Evolutionary conservation across 2,797 vertebrate genomes (phyloP), one percentile per base, ranked within the genome.

Genomic region (Delichon dasypus): DNA sequence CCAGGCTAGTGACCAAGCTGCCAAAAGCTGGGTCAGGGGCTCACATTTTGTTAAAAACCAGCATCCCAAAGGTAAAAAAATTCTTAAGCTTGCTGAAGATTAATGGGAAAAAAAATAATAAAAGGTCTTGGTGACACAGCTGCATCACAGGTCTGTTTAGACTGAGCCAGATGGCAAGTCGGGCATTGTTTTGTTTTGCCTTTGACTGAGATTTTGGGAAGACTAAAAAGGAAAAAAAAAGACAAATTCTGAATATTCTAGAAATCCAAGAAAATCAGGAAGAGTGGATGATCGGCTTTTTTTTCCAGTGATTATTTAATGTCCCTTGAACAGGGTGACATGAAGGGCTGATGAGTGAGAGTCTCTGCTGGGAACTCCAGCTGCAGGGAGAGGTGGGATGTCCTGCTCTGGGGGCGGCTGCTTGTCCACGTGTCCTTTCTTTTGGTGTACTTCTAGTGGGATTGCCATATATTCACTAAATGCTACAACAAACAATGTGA

Each of bases 1-100:
- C 85, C 11, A 76, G 74, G 68, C 50, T 72, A 29, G 80, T 64
- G 77, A 97, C 81, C 75, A 93, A 96, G 75, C 66, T 85, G 93
- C 90, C 93, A 89, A 85, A 58, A 85, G 88, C 77, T 16, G 38
- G 74, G 65, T 30, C 48, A 88, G 29, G 53, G 74, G 53, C 66
- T 94, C 84, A n/a, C 3, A 20, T 36, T 86, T 88, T 54, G 42
- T 82, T 93, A 75, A 85, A 92, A 97, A 86, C 14, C 88, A 93
- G 50, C 65, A 87, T 70, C 80, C 62, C 36, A 93, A 93, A 95
- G 51, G 89, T 86, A 61, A 92, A 77, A 57, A 94, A 79, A 57
- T 40, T 45, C 58, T 34, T 74, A 30, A 80, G 66, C 51, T 86
- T 58, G 72, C 48, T 75, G 76, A 57, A 93, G 90, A 91, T 50